phyloP scores from a whole-genome alignment of 2,888 invertebrate genomes.

The Mythimna vitellina region DNA sequence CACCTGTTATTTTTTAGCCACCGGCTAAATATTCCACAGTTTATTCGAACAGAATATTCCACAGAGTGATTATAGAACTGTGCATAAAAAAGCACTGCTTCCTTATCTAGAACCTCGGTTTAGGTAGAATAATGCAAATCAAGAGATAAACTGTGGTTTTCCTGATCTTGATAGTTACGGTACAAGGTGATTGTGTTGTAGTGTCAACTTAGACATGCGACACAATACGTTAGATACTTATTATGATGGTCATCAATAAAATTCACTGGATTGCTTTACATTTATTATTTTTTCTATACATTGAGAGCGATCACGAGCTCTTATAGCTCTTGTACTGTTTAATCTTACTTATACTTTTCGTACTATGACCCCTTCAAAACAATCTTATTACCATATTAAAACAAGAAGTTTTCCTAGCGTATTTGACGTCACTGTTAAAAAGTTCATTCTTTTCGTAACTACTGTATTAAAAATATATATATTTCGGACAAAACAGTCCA shows the following conservation, averaged over 20 bases:
- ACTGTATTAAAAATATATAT: no score
- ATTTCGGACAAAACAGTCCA: no score
- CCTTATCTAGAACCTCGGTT: constrained; percentile 24
- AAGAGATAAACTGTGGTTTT: constrained; percentile 50
- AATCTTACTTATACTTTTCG: no score
- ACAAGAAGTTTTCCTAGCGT: no score
- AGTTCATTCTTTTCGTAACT: no score
- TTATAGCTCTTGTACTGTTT: no score
- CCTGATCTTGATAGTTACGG: constrained; percentile 39
- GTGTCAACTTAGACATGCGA: constrained; percentile 1
- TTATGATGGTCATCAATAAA: neutral
- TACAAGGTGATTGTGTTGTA: constrained; percentile 39
- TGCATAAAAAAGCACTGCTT: constrained; percentile 18
- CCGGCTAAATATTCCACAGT: neutral
- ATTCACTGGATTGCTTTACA: no score
- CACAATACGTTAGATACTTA: neutral
- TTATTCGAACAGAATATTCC: neutral
- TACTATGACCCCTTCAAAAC: no score
- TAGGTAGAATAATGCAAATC: constrained; percentile 33
- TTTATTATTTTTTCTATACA: no score
- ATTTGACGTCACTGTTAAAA: no score
- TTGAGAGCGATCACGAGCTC: no score
- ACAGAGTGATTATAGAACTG: neutral
- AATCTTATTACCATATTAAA: no score
- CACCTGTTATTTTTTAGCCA: neutral